A percentile compares a stretch with the other conserved stretches of the same genome.
These are phyloP conservation scores for Sphaeridia pumilis DNA, from an alignment of 2,888 invertebrate species.

Conservation along the genomic window DNA sequence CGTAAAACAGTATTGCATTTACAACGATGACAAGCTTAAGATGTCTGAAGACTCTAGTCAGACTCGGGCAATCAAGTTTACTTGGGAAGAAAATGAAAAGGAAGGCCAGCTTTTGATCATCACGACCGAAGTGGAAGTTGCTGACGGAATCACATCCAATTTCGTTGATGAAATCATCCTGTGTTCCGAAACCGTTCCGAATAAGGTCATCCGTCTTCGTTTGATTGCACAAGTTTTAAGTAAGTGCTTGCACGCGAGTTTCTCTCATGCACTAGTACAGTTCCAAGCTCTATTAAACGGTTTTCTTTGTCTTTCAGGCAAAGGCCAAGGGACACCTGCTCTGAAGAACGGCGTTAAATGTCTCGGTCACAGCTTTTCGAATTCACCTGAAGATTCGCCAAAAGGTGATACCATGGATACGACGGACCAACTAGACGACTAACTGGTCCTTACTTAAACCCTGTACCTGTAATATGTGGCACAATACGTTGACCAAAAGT, in stretches of 20 bases:
- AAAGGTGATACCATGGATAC: too few species aligned
- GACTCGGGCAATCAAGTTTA: conserved; percentile 1
- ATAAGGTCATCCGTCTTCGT: conserved; percentile 22
- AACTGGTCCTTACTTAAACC: too few species aligned
- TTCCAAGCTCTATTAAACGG: too few species aligned
- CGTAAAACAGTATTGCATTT: conserved; percentile 18
- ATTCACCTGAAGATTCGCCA: conserved; percentile 1
- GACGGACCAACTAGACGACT: too few species aligned
- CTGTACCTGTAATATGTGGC: too few species aligned
- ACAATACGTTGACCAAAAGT: too few species aligned
- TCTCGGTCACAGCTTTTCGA: conserved; percentile 13
- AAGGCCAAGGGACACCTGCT: conserved; percentile 31
- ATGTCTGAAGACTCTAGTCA: conserved; percentile 5
- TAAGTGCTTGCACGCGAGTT: too few species aligned
- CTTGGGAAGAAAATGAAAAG: conserved; percentile 3
- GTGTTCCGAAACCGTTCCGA: conserved; percentile 16
- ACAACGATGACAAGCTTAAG: conserved; percentile 7
- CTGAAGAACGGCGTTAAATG: conserved; percentile 29
- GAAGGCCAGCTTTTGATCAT: conserved; percentile 6
- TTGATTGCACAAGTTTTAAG: conserved; percentile 31
- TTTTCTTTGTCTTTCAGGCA: conserved; percentile 21
- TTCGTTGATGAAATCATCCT: conserved; percentile 30
- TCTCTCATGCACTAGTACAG: too few species aligned
- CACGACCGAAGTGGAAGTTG: conserved; percentile 14
- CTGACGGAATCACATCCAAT: conserved; percentile 3